Percentiles rank a stretch among this genome's conserved stretches.
phyloP scores from a whole-genome alignment of 1,140 invertebrate species.

The Drosophila lacteicornis region DNA sequence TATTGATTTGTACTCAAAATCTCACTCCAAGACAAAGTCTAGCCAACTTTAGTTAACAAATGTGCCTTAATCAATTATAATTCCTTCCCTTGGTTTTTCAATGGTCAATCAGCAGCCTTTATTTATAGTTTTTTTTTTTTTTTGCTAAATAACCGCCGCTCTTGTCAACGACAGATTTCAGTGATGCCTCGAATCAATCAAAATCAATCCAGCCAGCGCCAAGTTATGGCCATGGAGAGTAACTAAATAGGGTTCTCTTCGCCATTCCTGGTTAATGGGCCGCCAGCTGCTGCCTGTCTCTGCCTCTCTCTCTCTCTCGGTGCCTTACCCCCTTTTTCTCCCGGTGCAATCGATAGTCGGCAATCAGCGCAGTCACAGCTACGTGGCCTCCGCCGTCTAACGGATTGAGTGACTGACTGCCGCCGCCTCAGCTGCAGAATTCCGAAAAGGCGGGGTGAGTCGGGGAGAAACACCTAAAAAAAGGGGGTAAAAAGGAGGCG shows the following conservation, averaged over 20 bases:
- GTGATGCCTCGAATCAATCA: constrained; percentile 44
- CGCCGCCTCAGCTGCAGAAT: constrained; percentile 59
- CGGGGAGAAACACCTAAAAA: constrained; percentile 16
- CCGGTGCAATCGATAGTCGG: constrained; percentile 51
- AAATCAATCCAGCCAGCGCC: constrained; percentile 35
- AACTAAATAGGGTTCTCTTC: constrained; percentile 39
- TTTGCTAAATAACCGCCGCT: constrained; percentile 12
- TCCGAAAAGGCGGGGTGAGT: constrained; percentile 2
- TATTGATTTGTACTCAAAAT: too few relatives aligned
- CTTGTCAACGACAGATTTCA: constrained; percentile 33
- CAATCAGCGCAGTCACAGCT: constrained; percentile 64
- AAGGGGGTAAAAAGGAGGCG: background rate
- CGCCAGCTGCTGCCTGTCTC: constrained; percentile 30
- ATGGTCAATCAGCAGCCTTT: constrained; percentile 9
- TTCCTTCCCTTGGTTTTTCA: constrained; percentile 7
- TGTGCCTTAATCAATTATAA: constrained; percentile 19
- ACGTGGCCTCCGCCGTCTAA: constrained; percentile 71
- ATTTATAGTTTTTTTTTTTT: background rate
- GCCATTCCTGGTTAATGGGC: constrained; percentile 46
- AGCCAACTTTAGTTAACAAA: constrained; percentile 8
- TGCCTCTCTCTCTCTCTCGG: background rate
- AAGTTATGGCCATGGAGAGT: constrained; percentile 43
- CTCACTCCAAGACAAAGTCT: background rate
- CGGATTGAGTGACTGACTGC: constrained; percentile 77
- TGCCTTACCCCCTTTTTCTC: constrained; percentile 22